Evolutionary conservation across 2,888 invertebrate species (phyloP).

Genomic region (Dolichopus griseipennis): DNA sequence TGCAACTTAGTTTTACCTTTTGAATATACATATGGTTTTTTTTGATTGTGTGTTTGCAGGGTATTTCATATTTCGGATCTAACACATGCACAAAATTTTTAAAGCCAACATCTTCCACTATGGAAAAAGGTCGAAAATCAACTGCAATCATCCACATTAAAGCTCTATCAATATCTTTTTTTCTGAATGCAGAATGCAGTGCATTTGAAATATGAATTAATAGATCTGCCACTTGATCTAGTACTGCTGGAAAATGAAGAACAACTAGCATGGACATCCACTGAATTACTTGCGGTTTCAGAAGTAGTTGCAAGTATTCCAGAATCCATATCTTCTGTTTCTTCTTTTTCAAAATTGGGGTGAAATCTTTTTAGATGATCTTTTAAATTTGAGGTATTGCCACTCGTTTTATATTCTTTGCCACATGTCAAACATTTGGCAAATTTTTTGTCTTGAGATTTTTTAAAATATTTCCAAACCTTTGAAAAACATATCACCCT

Average conservation of each 20-base stretch:
- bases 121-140: constrained; percentile 29
- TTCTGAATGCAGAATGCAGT: neutral
- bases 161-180: constrained; percentile 9
- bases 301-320: too few species aligned
- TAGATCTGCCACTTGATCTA: neutral
- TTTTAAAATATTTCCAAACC: constrained; percentile 8
- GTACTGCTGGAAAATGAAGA: neutral
- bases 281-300: too few species aligned
- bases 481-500: neutral
- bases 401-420: too few species aligned
- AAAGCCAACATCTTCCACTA: constrained; percentile 30
- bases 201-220: neutral
- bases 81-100: constrained; percentile 25
- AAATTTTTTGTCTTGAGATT: too few species aligned
- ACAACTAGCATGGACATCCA: too few species aligned
- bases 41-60: constrained; percentile 16
- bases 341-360: neutral
- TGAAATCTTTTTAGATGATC: constrained; percentile 15
- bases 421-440: constrained; percentile 11
- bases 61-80: constrained; percentile 27
- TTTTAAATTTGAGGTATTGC: too few species aligned
- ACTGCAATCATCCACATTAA: constrained; percentile 25
- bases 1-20: neutral
- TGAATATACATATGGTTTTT: neutral
- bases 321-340: neutral